phyloP scores from a whole-genome alignment of 2,797 vertebrate genomes.

The Liasis olivaceus region DNA sequence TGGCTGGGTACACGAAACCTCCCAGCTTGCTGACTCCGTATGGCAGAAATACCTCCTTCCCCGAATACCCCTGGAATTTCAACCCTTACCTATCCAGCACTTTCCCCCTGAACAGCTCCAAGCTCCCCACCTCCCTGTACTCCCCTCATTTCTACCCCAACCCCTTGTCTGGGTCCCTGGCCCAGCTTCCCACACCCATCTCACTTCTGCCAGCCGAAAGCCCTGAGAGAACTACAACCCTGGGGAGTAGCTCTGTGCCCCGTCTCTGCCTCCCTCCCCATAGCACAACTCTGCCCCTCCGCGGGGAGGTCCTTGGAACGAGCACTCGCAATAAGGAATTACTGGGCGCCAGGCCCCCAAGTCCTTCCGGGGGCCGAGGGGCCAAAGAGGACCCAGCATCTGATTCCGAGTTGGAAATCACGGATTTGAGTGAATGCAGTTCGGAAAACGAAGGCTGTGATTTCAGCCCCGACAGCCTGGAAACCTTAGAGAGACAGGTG shows the following conservation, averaged over 20 bases:
- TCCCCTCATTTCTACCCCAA: conserved; percentile 90
- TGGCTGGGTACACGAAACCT: conserved; percentile 87
- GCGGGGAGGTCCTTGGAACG: conserved; percentile 19
- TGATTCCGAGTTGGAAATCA: conserved; percentile 93
- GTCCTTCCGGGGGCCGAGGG: conserved; percentile 70
- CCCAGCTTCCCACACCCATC: conserved; percentile 84
- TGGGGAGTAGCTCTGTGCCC: conserved; percentile 24
- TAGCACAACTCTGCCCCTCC: not conserved
- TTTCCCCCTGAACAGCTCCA: conserved; percentile 88
- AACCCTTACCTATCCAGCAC: conserved; percentile 89
- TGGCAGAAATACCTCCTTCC: conserved; percentile 82
- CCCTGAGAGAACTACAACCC: conserved; percentile 33
- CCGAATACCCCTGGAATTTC: conserved; percentile 91
- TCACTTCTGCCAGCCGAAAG: conserved; percentile 75
- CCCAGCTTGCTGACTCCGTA: conserved; percentile 88
- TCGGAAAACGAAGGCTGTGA: conserved; percentile 83
- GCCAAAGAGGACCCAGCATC: conserved; percentile 70
- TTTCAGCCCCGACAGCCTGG: conserved; percentile 71
- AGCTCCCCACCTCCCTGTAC: conserved; percentile 89
- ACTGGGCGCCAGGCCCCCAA: conserved; percentile 66
- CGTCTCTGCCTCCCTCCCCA: conserved; percentile 46
- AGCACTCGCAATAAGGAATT: conserved; percentile 68
- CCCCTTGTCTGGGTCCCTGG: conserved; percentile 82
- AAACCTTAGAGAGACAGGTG: conserved; percentile 20
- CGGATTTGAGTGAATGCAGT: conserved; percentile 88